Evolutionary conservation across 2,888 invertebrate genomes (phyloP), one percentile per base, ranked within the genome.

Genomic region (Leptogaster cylindrica): DNA sequence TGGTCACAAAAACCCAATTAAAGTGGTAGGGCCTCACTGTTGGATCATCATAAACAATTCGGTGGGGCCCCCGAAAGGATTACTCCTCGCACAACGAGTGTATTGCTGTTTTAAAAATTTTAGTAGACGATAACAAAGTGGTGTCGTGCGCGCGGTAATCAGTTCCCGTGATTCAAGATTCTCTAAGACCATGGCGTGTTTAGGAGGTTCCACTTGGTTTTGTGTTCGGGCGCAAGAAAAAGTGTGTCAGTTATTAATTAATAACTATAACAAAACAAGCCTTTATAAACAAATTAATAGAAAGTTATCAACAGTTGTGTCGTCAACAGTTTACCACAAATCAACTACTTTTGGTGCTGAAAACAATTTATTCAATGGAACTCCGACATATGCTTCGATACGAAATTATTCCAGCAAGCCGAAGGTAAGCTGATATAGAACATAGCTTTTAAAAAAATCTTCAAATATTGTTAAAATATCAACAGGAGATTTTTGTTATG

Each of bases 191-290:
- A 90, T 90, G 90, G 90, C 90, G 87, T 89, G 89, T 87, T 85
- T 89, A 86, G 58, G 66, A 58, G 88, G 88, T 85, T 88, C 89
- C 84, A 25, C 88, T 86, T 87, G 89, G 86, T 86, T 90, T 83
- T 90, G 89, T 88, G 88, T 87, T 85, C 89, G 89, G 84, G 50
- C 89, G 82, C 89, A 89, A 85, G 89, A 89, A 87, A 84, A 84
- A 81, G 83, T 90, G 88, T 90, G 89, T 87, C 89, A 89, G 86
- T 88, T 89, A 81, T 87, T 88, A 84, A 86, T 86, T 82, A 86
- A 83, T 82, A 85, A 81, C 76, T 83, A 41, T 23, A 61, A 51
- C 51, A 67, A 61, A 31, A 41, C 16, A 51, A 48, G 23, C 14
- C 10, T 18, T 46, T 63, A 46, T 10, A n/a, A 44, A 52, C 51